Evolutionary conservation across 2,888 invertebrate species (phyloP).

Genomic region (Magallana nippona): DNA sequence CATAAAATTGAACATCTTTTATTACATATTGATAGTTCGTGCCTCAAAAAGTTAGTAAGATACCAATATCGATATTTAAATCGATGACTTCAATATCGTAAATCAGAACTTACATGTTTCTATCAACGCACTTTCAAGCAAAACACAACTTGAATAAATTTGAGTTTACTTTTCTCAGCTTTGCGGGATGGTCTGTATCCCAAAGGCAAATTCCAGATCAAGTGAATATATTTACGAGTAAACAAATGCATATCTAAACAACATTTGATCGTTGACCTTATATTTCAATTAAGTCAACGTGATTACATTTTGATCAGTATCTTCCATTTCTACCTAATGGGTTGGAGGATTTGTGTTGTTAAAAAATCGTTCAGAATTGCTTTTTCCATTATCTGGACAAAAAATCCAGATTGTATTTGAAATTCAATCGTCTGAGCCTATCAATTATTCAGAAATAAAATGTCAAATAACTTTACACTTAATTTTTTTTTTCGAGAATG

Average conservation of each 20-base stretch:
- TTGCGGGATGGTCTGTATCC: neutral
- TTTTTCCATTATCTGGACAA: slow-evolving; percentile 28
- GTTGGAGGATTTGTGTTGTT: slow-evolving; percentile 1
- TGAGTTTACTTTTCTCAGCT: neutral
- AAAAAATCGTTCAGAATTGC: slow-evolving; percentile 20
- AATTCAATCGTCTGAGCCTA: slow-evolving; percentile 14
- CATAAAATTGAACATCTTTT: neutral
- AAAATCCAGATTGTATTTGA: slow-evolving; percentile 24
- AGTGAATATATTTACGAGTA: neutral
- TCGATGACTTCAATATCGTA: too few species aligned
- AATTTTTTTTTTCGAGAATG: neutral
- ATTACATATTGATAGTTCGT: too few species aligned
- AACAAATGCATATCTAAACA: slow-evolving; percentile 8
- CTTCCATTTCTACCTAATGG: slow-evolving; percentile 6
- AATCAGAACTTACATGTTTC: too few species aligned
- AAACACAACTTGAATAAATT: neutral
- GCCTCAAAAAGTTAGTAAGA: too few species aligned
- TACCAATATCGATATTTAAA: too few species aligned
- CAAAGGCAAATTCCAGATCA: neutral
- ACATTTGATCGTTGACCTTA: slow-evolving; percentile 11
- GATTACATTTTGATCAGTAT: slow-evolving; percentile 26
- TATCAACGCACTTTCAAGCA: too few species aligned
- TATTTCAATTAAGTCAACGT: slow-evolving; percentile 23
- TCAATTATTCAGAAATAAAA: slow-evolving; percentile 33
- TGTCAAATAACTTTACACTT: slow-evolving; percentile 23